These are phyloP conservation scores for Balanococcus diminutus DNA, from an alignment of 2,888 invertebrate genomes.

Conservation along the genomic window DNA sequence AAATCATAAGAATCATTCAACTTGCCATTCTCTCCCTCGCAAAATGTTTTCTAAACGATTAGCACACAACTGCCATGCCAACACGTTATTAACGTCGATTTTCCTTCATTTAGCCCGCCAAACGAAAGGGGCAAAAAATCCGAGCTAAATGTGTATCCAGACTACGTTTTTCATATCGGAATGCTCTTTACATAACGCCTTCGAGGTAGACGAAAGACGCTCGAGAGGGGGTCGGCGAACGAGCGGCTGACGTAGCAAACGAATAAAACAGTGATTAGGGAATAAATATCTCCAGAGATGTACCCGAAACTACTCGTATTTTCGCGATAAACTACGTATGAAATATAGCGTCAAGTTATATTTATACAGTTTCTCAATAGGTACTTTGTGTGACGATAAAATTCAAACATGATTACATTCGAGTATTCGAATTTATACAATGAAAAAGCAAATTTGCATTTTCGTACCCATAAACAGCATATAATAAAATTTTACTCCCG, in stretches of 20 bases:
- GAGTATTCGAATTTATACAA: slow-evolving; percentile 11
- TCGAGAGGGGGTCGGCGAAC: neutral
- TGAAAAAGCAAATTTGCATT: slow-evolving; percentile 21
- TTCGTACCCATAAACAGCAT: slow-evolving; percentile 11
- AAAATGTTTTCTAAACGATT: neutral
- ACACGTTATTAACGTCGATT: neutral
- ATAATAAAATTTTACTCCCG: slow-evolving; percentile 22
- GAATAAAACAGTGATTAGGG: slow-evolving; percentile 28
- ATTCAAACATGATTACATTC: slow-evolving; percentile 29
- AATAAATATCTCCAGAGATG: slow-evolving; percentile 16
- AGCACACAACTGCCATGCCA: neutral
- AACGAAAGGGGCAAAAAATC: neutral
- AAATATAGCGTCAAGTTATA: slow-evolving; percentile 25
- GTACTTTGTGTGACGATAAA: slow-evolving; percentile 28
- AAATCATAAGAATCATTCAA: neutral
- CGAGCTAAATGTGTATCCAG: neutral
- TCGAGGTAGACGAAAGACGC: neutral
- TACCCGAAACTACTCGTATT: slow-evolving; percentile 28
- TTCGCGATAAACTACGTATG: slow-evolving; percentile 11
- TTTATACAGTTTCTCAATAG: slow-evolving; percentile 29
- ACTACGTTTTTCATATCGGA: neutral
- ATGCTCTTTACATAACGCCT: neutral
- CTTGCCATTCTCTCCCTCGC: neutral
- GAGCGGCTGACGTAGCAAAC: neutral
- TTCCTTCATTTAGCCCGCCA: neutral